These are phyloP conservation scores for Phasianus colchicus DNA, from an alignment of 2,113 vertebrate species.

Conservation along the genomic window DNA sequence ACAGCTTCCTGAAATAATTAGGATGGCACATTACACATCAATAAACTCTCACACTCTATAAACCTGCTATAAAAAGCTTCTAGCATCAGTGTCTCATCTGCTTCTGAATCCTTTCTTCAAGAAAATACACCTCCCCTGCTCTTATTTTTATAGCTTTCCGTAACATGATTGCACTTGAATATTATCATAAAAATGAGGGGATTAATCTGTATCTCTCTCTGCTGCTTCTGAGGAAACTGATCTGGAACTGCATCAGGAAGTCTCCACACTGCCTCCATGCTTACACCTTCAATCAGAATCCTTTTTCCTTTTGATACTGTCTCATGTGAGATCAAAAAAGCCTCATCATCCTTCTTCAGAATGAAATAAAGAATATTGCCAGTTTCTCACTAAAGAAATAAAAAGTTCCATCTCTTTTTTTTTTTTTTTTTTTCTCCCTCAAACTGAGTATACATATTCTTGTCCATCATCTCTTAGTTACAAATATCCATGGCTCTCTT, in stretches of 20 bases:
- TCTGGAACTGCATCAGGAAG: accelerated
- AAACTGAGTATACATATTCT: not conserved
- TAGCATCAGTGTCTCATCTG: not conserved
- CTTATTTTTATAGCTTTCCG: not conserved
- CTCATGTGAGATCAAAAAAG: not conserved
- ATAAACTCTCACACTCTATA: not conserved
- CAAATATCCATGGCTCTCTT: not conserved
- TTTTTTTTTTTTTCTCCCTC: not conserved
- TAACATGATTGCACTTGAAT: too few species aligned
- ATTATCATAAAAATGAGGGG: not conserved
- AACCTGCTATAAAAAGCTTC: not conserved
- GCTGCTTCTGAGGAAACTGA: not conserved
- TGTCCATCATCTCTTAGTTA: not conserved
- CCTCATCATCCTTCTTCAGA: not conserved
- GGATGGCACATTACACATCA: accelerated
- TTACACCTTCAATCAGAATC: not conserved
- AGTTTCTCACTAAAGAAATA: not conserved
- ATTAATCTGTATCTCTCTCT: not conserved
- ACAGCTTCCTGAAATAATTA: not conserved
- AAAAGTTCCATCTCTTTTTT: not conserved
- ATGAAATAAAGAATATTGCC: not conserved
- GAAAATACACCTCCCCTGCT: too few species aligned
- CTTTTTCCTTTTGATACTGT: not conserved
- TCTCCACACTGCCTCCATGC: too few species aligned
- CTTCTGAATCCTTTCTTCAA: not conserved